Base-by-base conservation (phyloP, 1,140 invertebrate genomes). In the Spodoptera litura region DNA sequence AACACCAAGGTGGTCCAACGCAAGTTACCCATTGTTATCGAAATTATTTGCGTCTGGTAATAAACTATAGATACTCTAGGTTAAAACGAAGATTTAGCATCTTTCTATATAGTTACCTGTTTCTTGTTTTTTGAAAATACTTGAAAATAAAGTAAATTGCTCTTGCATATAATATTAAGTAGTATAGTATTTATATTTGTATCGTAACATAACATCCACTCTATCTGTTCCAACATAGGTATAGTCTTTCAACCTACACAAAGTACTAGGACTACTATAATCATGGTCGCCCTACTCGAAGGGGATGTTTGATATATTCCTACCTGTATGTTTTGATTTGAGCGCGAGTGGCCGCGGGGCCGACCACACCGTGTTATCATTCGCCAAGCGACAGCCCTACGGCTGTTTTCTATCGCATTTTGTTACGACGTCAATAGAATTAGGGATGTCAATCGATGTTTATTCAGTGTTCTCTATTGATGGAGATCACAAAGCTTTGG, bases 281-380 rank as follows among this genome's bases (percentile, higher is more conserved):
- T 3, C 38, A 66, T 79, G 59, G 70, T 13, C 15, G 31, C 58
- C 58, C 73, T 61, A 75, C 76, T 15, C 11, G 12, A 44, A 73
- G 53, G 78, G 78, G 66, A 83, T 76, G 82, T 89, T 89, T 89
- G 89, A 88, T 87, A 84, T 75, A 75, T 90, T 87, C 86, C 53
- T 89, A 93, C 91, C 91, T 92, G 91, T 87, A 89, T 75, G 73
- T 89, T 92, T 89, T 91, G 88, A 90, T 89, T 89, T 78, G 80
- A 84, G 62, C 49, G 73, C 53, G 56, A 61, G 75, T 44, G 53
- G 70, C 12, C 49, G 53, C 31, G 49, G 31, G 9, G 10, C 27
- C 13, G 53, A 66, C 53, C 74, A 58, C 49, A 8, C 20, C 13
- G 8, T 75, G 58, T 75, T 73, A 73, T 73, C 55, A 15, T 20